These are phyloP conservation scores for Eupithecia tripunctaria DNA, from an alignment of 2,888 invertebrate species.

Conservation along the genomic window DNA sequence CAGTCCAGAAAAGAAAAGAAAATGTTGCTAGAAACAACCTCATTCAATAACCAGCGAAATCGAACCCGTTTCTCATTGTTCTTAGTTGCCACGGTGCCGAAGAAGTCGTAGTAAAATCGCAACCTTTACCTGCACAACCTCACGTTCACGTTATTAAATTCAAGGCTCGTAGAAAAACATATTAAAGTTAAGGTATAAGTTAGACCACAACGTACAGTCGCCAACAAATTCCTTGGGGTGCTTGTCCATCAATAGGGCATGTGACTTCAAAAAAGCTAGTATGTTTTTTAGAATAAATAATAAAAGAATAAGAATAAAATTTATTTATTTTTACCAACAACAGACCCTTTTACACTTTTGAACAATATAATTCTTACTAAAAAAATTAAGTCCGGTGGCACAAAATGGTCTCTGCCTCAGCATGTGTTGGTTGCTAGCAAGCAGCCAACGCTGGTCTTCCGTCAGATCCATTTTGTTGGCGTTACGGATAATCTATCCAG, in stretches of 20 bases:
- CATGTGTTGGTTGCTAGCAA: too few relatives aligned
- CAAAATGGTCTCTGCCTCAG: too few relatives aligned
- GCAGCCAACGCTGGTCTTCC: too few relatives aligned
- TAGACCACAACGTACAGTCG: not conserved
- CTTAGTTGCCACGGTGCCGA: not conserved
- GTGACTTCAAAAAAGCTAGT: too few relatives aligned
- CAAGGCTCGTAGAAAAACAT: slow-evolving; percentile 8
- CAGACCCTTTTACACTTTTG: too few relatives aligned
- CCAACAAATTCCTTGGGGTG: not conserved
- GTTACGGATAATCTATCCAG: too few relatives aligned
- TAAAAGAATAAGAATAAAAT: too few relatives aligned
- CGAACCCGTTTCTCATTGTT: not conserved
- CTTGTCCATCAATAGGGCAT: not conserved
- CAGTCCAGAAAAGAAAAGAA: not conserved
- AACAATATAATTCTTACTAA: too few relatives aligned
- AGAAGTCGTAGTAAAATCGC: slow-evolving; percentile 4
- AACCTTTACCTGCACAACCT: not conserved
- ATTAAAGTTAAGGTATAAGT: slow-evolving; percentile 4
- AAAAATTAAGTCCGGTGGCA: too few relatives aligned
- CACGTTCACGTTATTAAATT: slow-evolving; percentile 6
- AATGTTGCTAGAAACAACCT: not conserved
- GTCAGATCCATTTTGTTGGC: too few relatives aligned
- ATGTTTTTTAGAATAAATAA: too few relatives aligned
- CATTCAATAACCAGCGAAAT: not conserved
- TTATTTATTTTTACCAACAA: too few relatives aligned